Evolutionary conservation across 2,888 invertebrate species (phyloP), one percentile per base, ranked within the genome.

Genomic region (Erebia epiphron): DNA sequence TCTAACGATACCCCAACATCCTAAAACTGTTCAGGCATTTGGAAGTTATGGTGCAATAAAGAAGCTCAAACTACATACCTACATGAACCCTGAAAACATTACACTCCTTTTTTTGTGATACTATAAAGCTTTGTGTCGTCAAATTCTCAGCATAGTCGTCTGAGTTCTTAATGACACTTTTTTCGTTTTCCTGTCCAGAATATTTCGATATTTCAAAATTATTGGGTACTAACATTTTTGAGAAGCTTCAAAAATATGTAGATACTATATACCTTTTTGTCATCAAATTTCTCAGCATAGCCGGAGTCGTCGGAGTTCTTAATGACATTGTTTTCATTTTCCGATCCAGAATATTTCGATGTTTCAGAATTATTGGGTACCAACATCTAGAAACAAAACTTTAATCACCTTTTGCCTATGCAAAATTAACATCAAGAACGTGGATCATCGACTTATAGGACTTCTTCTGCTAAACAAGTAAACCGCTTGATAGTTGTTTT

Each of bases 261-360:
- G 16, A 49, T 14, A 57, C 83, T 57, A 16, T 18, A 71, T 70
- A 82, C 84, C 79, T 80, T 81, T 56, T 79, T 79, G n/a, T 82
- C 79, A 0, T 75, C 72, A 10, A 65, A 50, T 1, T 79, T 79
- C 1, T 90, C 89, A 4, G 79, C 76, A 67, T 83, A 89, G 0
- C 89, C 89, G 0, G 90, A 88, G 67, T 90, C 89, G n/a, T 89
- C 86, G 0, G 82, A 79, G 11, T 74, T 73, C 50, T 77, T 82
- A 1, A 78, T 78, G 7, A 67, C 21, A 58, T 76, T 73, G 0
- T 75, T 74, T 16, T 64, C 57, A 14, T 67, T 58, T 14, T 67
- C 26, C 60, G 14, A 14, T 9, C 14, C 35, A 50, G 74, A 74
- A 9, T 41, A 26, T 56, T 64, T 62, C 3, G 62, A 69, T 18